These are phyloP conservation scores for Rhyacichthys aspro DNA, from an alignment of 2,797 vertebrate species.

Conservation along the genomic window DNA sequence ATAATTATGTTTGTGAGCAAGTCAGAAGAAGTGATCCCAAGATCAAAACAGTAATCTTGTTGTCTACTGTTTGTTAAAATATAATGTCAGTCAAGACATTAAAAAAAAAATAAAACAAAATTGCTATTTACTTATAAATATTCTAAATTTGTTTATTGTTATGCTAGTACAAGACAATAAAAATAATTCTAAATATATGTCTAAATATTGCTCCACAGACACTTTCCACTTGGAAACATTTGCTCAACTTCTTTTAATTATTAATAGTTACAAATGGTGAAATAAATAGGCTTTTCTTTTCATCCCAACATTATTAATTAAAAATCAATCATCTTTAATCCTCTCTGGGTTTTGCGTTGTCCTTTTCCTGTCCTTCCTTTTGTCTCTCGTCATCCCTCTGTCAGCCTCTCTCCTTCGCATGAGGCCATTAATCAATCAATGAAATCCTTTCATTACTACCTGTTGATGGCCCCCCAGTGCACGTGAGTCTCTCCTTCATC, in stretches of 20 bases:
- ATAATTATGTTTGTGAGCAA: constrained; percentile 53
- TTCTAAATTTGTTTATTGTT: no score
- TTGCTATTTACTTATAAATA: not conserved
- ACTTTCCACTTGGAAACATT: constrained; percentile 17
- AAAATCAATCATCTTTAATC: constrained; percentile 43
- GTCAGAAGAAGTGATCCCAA: constrained; percentile 19
- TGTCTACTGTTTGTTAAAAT: constrained; percentile 27
- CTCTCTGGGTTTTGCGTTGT: constrained; percentile 27
- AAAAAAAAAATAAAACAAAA: constrained; percentile 6
- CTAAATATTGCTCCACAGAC: not conserved
- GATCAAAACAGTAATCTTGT: constrained; percentile 58
- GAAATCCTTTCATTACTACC: constrained; percentile 39
- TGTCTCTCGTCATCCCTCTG: constrained; percentile 32
- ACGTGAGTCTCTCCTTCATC: not conserved
- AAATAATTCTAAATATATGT: no score
- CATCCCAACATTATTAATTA: constrained; percentile 56
- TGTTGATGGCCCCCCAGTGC: constrained; percentile 27
- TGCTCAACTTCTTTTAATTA: constrained; percentile 36
- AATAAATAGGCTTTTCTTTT: constrained; percentile 54
- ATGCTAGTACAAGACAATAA: no score
- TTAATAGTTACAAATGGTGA: constrained; percentile 48
- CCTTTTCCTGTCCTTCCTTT: constrained; percentile 18
- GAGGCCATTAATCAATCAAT: constrained; percentile 56
- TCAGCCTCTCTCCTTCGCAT: constrained; percentile 37
- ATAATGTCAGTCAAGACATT: constrained; percentile 22